Base-by-base conservation (phyloP, 2,113 vertebrate genomes). In the Probosciger aterrimus region DNA sequence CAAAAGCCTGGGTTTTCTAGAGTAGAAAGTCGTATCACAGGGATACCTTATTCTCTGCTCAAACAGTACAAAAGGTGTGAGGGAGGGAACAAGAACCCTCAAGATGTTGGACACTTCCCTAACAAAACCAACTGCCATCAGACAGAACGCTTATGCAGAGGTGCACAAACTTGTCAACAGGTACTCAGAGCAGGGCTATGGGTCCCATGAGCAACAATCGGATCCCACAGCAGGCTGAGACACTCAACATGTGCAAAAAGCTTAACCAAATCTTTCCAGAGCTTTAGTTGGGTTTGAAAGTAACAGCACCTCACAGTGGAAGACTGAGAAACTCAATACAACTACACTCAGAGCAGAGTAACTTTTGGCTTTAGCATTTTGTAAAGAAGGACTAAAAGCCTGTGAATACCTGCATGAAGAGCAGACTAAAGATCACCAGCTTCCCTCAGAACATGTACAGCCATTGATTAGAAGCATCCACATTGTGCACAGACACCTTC, bases 261-360 rank as follows among this genome's bases (percentile, higher is more conserved):
- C 24, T 70, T 39, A 85, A 79, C 16, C 10, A 46, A 62, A n/a
- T 15, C 10, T 80, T 79, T 75, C 59, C 86, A 83, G 71, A 71
- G 35, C 19, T 80, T 60, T 86, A 63, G 31, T 8, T 9, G 3
- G 7, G 14, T 50, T 33, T 63, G 31, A 75, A 91, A 82, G 35
- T 0, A 67, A 20, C 20, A 68, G 44, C 31, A 44, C 17, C 76
- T 76, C 39, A 59, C 12, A 62, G 23, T 14, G 33, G 17, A 86
- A 92, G 39, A 49, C 30, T 46, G 24, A 89, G 37, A 70, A 88
- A 67, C 23, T 39, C 44, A 79, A 79, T 18, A n/a, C 24, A 47
- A 14, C 12, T 55, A 33, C 0, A 0, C n/a, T 70, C 14, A 30
- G 1, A 16, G 46, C 25, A 28, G 5, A 47, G 18, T 33, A 67